Base-by-base conservation (phyloP, 2,797 vertebrate species). In the Petrocephalus sullivani region DNA sequence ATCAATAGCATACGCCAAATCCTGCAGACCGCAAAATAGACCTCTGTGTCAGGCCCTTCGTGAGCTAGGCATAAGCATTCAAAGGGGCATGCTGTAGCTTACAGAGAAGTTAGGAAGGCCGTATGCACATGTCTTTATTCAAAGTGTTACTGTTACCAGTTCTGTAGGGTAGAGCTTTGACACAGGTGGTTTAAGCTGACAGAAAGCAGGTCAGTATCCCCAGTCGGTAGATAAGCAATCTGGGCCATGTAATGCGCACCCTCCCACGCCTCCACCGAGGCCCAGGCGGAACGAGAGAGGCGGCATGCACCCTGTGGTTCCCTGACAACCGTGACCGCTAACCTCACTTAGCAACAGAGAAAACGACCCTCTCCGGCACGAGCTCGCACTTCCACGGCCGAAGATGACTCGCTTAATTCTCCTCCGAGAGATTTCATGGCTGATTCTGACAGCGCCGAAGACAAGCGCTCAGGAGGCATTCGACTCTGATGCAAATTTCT, bases 191-290 rank as follows among this genome's bases (percentile, higher is more conserved):
- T 37, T 46, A 46, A 46, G 71, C 71, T 46, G 71, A 78, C 71
- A 78, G 71, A 78, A 78, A 78, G 71, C 37, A 16, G 71, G 71
- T 78, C 37, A 37, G 71, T 46, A 78, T 46, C 71, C 71, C 33
- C 37, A 78, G 71, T 46, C 19, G 71, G 71, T 78, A 49, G 71
- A 78, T 78, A 78, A 78, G 71, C 37, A 78, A 78, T 78, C 71
- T 78, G 71, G 37, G 19, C 71, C 71, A 46, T 78, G 71, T 78
- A 46, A 78, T 46, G 37, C 41, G 71, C 71, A 78, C 71, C 71
- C 71, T 78, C 28, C 71, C 46, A 37, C 6, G 37, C 41, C 41
- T n/a, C 71, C 37, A 78, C 41, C 37, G 37, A 78, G 41, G 37
- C 71, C 19, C 37, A 78, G 71, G 71, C 71, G 71, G 71, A 78